Percentiles rank a stretch among this genome's conserved stretches.
These are phyloP conservation scores for Hydroisotoma schaefferi DNA, from an alignment of 2,888 invertebrate species.

Conservation along the genomic window DNA sequence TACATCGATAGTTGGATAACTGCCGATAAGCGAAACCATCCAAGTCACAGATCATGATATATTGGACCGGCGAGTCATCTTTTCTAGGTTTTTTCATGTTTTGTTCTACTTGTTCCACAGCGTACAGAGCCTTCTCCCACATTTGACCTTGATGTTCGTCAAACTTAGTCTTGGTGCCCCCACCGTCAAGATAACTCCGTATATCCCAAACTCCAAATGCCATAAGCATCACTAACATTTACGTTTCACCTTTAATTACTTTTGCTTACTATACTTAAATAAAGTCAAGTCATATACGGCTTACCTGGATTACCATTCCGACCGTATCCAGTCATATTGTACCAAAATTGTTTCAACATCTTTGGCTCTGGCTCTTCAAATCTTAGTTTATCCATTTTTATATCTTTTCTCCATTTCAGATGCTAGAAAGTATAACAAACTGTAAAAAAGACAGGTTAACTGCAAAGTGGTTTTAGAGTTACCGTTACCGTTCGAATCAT, in stretches of 20 bases:
- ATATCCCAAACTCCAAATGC: slow-evolving; percentile 12
- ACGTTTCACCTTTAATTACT: no score
- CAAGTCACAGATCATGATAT: slow-evolving; percentile 6
- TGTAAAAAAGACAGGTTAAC: neutral
- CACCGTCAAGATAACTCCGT: neutral
- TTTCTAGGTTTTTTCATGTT: slow-evolving; percentile 7
- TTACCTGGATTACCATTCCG: slow-evolving; percentile 8
- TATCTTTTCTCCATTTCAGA: slow-evolving; percentile 3
- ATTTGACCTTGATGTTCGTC: slow-evolving; percentile 12
- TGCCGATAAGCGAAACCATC: slow-evolving; percentile 2
- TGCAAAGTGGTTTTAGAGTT: neutral
- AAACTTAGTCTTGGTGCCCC: neutral
- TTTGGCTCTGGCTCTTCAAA: neutral
- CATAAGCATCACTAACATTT: slow-evolving; percentile 1
- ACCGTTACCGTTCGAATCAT: neutral
- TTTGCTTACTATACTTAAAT: neutral
- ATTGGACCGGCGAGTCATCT: slow-evolving; percentile 8
- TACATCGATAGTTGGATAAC: slow-evolving; percentile 7
- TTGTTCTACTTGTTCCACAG: neutral
- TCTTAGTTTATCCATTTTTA: slow-evolving; percentile 4
- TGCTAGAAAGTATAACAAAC: neutral
- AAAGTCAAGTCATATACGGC: neutral
- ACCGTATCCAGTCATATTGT: neutral
- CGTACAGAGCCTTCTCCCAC: slow-evolving; percentile 12
- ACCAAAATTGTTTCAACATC: slow-evolving; percentile 6